phyloP scores from a whole-genome alignment of 2,888 invertebrate genomes.

The Hypomecis atomaria region DNA sequence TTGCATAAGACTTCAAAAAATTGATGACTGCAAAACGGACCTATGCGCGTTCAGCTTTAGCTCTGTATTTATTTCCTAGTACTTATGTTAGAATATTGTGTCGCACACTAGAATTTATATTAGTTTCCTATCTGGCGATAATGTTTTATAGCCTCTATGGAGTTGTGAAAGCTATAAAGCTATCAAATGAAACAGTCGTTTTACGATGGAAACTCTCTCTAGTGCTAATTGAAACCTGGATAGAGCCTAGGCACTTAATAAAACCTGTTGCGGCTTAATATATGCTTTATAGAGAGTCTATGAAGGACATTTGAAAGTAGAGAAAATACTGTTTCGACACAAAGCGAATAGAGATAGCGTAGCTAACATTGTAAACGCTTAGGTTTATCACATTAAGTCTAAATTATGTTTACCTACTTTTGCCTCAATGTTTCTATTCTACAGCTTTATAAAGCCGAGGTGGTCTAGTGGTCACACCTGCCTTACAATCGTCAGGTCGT shows the following conservation, averaged over 20 bases:
- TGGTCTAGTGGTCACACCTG: too few relatives aligned
- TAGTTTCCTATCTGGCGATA: constrained; percentile 22
- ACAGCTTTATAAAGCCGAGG: too few relatives aligned
- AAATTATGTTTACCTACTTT: too few relatives aligned
- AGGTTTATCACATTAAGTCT: too few relatives aligned
- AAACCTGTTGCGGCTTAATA: constrained; percentile 4
- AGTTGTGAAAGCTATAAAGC: constrained; percentile 16
- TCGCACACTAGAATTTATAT: background rate
- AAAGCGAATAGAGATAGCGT: background rate
- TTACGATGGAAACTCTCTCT: constrained; percentile 12
- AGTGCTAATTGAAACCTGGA: constrained; percentile 22
- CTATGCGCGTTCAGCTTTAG: too few relatives aligned
- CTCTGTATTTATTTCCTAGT: background rate
- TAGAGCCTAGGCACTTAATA: background rate
- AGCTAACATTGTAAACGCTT: too few relatives aligned
- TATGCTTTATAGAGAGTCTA: background rate
- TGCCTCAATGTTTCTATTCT: too few relatives aligned
- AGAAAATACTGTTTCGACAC: background rate
- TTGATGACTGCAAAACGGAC: too few relatives aligned
- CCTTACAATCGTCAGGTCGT: too few relatives aligned
- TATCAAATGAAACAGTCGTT: constrained; percentile 17
- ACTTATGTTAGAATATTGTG: background rate
- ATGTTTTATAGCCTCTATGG: constrained; percentile 22
- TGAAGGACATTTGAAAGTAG: constrained; percentile 7
- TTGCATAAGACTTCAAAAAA: too few relatives aligned